These are phyloP conservation scores for Mantis religiosa DNA, from an alignment of 2,888 invertebrate species.

Conservation along the genomic window DNA sequence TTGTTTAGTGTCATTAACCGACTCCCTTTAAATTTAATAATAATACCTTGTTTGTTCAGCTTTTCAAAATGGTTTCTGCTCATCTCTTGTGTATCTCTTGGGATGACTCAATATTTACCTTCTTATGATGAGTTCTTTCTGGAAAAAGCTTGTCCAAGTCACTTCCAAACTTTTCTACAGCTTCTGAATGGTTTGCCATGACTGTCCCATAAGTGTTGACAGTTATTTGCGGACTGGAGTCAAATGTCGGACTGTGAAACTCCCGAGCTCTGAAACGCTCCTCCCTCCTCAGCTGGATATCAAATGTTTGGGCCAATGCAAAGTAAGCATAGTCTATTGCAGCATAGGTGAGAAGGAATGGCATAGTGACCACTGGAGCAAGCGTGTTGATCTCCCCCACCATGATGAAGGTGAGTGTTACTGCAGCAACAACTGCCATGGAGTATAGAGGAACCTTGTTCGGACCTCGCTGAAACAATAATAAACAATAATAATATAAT, in stretches of 20 bases:
- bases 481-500: too few relatives aligned
- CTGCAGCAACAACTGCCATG: constrained; percentile 82
- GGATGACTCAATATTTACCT: constrained; percentile 34
- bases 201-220: constrained; percentile 55
- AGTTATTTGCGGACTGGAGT: constrained; percentile 27
- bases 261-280: constrained; percentile 51
- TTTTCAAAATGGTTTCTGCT: too few relatives aligned
- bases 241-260: constrained; percentile 42
- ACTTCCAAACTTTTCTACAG: constrained; percentile 50
- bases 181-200: constrained; percentile 26
- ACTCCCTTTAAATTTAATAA: too few relatives aligned
- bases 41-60: too few relatives aligned
- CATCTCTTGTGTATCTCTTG: too few relatives aligned
- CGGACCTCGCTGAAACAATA: constrained; percentile 74
- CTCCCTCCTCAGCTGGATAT: constrained; percentile 82
- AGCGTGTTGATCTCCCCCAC: constrained; percentile 91
- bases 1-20: too few relatives aligned
- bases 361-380: constrained; percentile 96
- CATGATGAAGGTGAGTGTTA: constrained; percentile 87
- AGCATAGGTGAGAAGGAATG: constrained; percentile 92
- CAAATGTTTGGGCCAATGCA: constrained; percentile 93
- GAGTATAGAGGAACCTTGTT: constrained; percentile 93
- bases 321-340: constrained; percentile 96
- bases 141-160: constrained; percentile 89
- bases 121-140: constrained; percentile 82